Evolutionary conservation across 2,797 vertebrate species (phyloP), one percentile per base, ranked within the genome.

Genomic region (Aeoliscus strigatus): DNA sequence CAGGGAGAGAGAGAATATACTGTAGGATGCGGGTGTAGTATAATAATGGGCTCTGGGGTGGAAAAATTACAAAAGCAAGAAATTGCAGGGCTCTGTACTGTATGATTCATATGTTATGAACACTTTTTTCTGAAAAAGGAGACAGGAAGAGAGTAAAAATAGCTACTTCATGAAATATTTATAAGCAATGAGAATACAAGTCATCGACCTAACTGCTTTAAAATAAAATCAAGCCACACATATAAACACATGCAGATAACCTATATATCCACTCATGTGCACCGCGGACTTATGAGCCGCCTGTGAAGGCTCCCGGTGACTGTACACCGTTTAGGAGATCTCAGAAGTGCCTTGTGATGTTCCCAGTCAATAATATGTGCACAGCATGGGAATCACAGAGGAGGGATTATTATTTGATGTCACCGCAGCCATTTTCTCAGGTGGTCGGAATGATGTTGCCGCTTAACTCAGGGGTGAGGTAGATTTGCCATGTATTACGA

Each of bases 111-210:
- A n/a, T n/a, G n/a, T n/a, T n/a, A n/a, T n/a, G n/a, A n/a, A n/a
- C n/a, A n/a, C n/a, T 61, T 18, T 57, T 39, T 41, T 70, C 18
- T 42, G 9, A 53, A 27, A 18, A 5, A 23, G 24, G 28, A 24
- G 17, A 43, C 28, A 37, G 35, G 34, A 14, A 42, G 14, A 42
- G 27, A 29, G n/a, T 68, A 48, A 68, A 64, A 58, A 64, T 55
- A 70, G 50, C 24, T 46, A 14, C 32, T 28, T 36, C 9, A 66
- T 83, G 29, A 78, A 83, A 78, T 74, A 79, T 84, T 51, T 24
- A 79, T 64, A 31, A 25, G 9, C 5, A 9, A 27, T 9, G 30
- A 67, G 61, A 49, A 45, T 67, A 55, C 27, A 60, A 57, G 68
- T 73, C 62, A 73, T 39, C 15, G 62, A 69, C 42, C 56, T 56